Conservation (phyloP, 2,113 vertebrate species). For the Microtus ochrogaster region DNA sequence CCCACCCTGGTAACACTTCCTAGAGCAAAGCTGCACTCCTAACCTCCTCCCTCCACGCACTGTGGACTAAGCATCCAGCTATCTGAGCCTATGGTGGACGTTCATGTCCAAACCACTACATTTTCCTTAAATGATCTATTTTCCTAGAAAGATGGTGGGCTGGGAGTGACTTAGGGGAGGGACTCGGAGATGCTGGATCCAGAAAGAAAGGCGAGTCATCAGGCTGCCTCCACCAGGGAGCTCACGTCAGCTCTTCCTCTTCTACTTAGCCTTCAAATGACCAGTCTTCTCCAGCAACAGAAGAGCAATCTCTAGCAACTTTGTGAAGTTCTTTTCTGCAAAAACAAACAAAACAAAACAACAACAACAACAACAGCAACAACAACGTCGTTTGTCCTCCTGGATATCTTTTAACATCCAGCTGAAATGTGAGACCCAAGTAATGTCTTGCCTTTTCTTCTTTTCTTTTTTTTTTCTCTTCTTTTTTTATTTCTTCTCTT, state of each 20-base stretch:
- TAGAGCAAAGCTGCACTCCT: neutral
- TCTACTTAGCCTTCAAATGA: neutral
- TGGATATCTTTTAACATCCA: neutral
- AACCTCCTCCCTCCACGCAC: neutral
- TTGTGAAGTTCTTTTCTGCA: neutral
- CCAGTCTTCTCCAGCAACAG: neutral
- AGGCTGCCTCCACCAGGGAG: neutral
- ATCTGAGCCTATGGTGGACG: neutral
- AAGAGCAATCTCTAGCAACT: neutral
- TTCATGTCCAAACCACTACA: neutral
- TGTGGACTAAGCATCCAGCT: neutral
- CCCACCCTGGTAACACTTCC: neutral
- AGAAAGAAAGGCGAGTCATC: neutral
- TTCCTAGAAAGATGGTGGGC: neutral
- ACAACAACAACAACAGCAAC: no score
- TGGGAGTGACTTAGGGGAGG: neutral
- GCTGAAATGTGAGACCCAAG: neutral
- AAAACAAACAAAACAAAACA: neutral
- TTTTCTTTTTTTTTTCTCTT: neutral
- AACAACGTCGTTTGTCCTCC: neutral
- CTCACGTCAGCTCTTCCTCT: neutral
- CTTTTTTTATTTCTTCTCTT: accelerated
- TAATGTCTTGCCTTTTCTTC: neutral
- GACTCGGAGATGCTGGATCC: neutral
- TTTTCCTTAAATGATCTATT: neutral